These are phyloP conservation scores for Eulacestoma nigropectus DNA, from an alignment of 2,113 vertebrate genomes.

Conservation along the genomic window DNA sequence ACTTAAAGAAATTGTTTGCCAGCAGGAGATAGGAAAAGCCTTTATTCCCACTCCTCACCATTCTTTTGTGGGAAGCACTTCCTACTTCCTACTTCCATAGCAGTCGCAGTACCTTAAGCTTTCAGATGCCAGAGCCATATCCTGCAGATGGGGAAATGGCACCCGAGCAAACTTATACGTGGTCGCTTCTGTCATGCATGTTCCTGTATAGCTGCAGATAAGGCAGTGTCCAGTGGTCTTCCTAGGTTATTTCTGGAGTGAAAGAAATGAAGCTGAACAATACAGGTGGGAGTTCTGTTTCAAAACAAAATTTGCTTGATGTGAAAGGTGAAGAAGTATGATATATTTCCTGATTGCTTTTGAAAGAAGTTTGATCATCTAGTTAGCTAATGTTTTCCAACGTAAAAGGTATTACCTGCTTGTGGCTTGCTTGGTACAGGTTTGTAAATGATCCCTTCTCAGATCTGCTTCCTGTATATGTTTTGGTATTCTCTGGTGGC, in stretches of 20 bases:
- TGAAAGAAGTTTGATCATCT: neutral
- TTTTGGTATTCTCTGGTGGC: neutral
- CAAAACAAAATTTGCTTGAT: neutral
- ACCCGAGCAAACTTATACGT: rapidly evolving
- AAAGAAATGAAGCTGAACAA: neutral
- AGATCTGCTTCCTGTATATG: neutral
- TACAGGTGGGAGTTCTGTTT: neutral
- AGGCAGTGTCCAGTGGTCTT: neutral
- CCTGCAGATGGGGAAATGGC: neutral
- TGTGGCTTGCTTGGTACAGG: neutral
- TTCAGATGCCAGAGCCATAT: neutral
- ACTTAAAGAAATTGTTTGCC: conserved; percentile 18
- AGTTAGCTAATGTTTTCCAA: neutral
- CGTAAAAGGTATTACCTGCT: neutral
- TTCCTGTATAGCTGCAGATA: neutral
- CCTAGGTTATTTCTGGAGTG: neutral
- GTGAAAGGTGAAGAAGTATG: neutral
- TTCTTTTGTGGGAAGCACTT: neutral
- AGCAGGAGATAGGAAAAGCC: neutral
- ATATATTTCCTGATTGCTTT: neutral
- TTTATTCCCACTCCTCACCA: neutral
- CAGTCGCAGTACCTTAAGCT: neutral
- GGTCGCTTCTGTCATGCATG: neutral
- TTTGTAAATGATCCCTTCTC: neutral
- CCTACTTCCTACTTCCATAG: neutral